Evolutionary conservation across 2,113 vertebrate species (phyloP).

Genomic region (Odocoileus hemionus): DNA sequence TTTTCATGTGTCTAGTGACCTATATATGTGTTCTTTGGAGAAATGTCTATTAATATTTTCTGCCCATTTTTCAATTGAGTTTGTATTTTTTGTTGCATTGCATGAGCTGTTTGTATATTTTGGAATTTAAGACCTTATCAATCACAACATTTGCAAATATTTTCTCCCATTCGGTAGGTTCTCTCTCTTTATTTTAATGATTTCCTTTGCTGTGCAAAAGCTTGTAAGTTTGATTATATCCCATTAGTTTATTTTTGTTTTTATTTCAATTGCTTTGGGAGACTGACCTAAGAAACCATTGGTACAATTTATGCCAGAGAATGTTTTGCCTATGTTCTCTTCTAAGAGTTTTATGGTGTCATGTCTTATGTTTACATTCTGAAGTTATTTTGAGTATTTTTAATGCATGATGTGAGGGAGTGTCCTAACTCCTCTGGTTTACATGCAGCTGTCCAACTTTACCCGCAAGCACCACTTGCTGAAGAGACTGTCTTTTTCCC

Average conservation of each 20-base stretch:
- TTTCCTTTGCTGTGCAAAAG: not conserved
- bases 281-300: not conserved
- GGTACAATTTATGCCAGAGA: not conserved
- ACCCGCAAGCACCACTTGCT: not conserved
- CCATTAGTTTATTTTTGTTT: not conserved
- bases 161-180: not conserved
- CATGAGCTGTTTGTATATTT: not conserved
- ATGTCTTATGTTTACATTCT: not conserved
- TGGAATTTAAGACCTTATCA: not conserved
- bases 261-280: not conserved
- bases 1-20: not conserved
- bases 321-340: not conserved
- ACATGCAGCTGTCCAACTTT: not conserved
- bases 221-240: not conserved
- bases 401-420: not conserved
- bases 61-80: not conserved
- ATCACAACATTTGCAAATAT: not conserved
- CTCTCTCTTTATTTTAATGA: not conserved
- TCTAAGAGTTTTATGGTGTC: not conserved
- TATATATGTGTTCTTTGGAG: not conserved
- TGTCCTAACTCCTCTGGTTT: not conserved
- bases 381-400: not conserved
- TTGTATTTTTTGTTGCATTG: not conserved
- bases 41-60: not conserved
- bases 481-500: not conserved